Evolutionary conservation across 2,888 invertebrate species (phyloP).

Genomic region (Philereme transversata): DNA sequence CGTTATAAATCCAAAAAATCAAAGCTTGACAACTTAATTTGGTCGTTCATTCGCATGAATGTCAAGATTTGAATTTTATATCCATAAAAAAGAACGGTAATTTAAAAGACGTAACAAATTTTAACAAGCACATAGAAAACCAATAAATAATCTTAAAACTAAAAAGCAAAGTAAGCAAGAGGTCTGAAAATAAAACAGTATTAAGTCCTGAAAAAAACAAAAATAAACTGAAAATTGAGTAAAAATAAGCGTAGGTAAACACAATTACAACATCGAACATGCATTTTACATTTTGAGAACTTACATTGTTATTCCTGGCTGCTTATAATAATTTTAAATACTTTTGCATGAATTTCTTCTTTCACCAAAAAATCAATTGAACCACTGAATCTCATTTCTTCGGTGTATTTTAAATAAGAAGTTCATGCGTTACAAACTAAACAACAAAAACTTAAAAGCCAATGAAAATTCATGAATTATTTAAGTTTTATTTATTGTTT

Average conservation of each 20-base stretch:
- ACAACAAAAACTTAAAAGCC: constrained; percentile 31
- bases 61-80: no score
- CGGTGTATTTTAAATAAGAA: neutral
- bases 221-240: constrained; percentile 31
- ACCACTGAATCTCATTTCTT: neutral
- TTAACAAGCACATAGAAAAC: constrained; percentile 8
- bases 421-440: constrained; percentile 6
- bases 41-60: no score
- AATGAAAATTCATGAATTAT: constrained; percentile 35
- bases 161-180: constrained; percentile 31
- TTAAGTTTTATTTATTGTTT: constrained; percentile 70
- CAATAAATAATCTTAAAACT: constrained; percentile 10
- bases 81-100: no score
- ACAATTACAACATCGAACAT: constrained; percentile 34
- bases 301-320: constrained; percentile 65
- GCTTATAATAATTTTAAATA: constrained; percentile 42
- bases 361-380: neutral
- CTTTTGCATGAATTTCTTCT: constrained; percentile 22
- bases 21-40: no score
- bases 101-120: no score
- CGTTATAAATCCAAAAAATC: no score
- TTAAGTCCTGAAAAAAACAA: constrained; percentile 21
- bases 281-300: constrained; percentile 43
- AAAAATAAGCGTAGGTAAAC: constrained; percentile 23
- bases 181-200: constrained; percentile 14